These are phyloP conservation scores for Stratiolaelaps scimitus DNA, from an alignment of 1,140 invertebrate species.

Conservation along the genomic window DNA sequence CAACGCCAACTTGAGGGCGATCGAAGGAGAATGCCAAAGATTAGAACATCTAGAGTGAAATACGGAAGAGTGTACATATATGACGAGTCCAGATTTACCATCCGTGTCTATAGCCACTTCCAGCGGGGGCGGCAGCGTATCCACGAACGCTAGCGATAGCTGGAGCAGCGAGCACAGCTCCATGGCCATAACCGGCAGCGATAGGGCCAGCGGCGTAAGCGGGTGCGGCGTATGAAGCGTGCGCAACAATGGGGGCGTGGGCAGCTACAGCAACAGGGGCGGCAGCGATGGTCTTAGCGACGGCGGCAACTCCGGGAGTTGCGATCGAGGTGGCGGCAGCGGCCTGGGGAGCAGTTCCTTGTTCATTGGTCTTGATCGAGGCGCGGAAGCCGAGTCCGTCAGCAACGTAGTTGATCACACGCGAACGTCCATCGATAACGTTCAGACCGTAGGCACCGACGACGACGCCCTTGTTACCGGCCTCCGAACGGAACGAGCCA, in stretches of 20 bases:
- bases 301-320: neutral
- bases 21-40: too few species aligned
- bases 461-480: constrained; percentile 34
- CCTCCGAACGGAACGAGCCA: constrained; percentile 36
- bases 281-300: constrained; percentile 1
- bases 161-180: neutral
- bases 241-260: neutral
- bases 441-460: constrained; percentile 36
- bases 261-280: constrained; percentile 1
- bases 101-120: too few species aligned
- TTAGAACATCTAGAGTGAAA: too few species aligned
- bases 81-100: too few species aligned
- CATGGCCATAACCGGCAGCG: neutral
- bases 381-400: constrained; percentile 38
- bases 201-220: neutral
- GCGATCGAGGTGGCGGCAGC: constrained; percentile 29
- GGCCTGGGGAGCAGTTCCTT: constrained; percentile 32
- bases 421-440: constrained; percentile 36
- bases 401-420: constrained; percentile 39
- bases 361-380: constrained; percentile 36
- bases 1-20: too few species aligned
- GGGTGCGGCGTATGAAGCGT: constrained; percentile 7
- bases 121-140: neutral
- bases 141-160: neutral
- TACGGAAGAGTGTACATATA: too few species aligned